A percentile compares a stretch with the other conserved stretches of the same genome.
These are phyloP conservation scores for Lateolabrax maculatus DNA, from an alignment of 2,797 vertebrate genomes.

Conservation along the genomic window DNA sequence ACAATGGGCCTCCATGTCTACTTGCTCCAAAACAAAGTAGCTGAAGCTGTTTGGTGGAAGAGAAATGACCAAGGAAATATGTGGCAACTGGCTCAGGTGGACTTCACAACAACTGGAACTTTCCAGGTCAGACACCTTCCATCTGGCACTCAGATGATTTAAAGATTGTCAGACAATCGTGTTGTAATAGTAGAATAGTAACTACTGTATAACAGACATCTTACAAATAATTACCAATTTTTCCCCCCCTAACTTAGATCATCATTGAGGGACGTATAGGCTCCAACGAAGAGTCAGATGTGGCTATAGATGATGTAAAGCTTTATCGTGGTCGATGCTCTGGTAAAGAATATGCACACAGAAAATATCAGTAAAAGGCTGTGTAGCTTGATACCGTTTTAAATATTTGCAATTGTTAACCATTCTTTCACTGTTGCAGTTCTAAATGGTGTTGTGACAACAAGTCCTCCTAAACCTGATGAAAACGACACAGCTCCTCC, in stretches of 20 bases:
- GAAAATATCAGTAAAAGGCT: not conserved
- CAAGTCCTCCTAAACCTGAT: slow-evolving; percentile 1
- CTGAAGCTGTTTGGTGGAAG: slow-evolving; percentile 66
- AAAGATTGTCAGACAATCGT: not conserved
- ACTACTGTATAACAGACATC: not conserved
- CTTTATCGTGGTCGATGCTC: slow-evolving; percentile 76
- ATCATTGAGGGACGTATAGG: slow-evolving; percentile 84
- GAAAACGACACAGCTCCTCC: slow-evolving; percentile 12
- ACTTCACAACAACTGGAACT: slow-evolving; percentile 66
- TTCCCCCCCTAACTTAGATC: slow-evolving; percentile 74
- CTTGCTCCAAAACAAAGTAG: slow-evolving; percentile 63
- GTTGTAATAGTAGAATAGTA: not conserved
- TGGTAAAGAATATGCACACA: slow-evolving; percentile 60
- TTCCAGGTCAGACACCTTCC: slow-evolving; percentile 63
- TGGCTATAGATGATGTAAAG: slow-evolving; percentile 87
- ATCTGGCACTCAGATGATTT: not conserved
- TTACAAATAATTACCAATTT: not conserved
- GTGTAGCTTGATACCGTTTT: not conserved
- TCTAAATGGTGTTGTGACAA: slow-evolving; percentile 6
- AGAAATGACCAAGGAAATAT: slow-evolving; percentile 81
- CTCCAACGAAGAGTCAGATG: slow-evolving; percentile 79
- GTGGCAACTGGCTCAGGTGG: slow-evolving; percentile 81
- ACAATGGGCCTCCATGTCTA: slow-evolving; percentile 84
- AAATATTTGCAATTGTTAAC: not conserved
- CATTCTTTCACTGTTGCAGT: slow-evolving; percentile 15